A percentile compares a stretch with the other conserved stretches of the same genome.
phyloP scores from a whole-genome alignment of 1,140 invertebrate genomes.

The Aplysia californica region DNA sequence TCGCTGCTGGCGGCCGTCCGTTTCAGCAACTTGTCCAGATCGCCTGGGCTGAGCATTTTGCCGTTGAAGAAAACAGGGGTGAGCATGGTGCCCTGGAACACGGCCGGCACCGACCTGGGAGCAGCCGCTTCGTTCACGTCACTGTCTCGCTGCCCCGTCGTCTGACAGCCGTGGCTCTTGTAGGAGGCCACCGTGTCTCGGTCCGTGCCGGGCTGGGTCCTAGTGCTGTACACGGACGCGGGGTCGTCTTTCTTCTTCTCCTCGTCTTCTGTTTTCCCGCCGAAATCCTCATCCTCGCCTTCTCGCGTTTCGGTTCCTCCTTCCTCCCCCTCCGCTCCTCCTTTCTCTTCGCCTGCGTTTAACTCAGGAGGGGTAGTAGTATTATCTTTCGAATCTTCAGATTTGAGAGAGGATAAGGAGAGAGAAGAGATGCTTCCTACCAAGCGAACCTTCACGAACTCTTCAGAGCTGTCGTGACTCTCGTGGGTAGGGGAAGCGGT shows the following conservation, averaged over 20 bases:
- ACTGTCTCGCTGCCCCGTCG: neutral
- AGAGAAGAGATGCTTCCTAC: no score
- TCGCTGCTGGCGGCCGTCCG: slow-evolving; percentile 3
- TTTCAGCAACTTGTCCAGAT: neutral
- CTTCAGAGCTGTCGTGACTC: no score
- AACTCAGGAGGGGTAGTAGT: no score
- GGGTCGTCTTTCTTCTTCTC: neutral
- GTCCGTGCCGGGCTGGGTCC: slow-evolving; percentile 1
- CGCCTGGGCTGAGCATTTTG: slow-evolving; percentile 4
- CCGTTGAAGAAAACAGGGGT: slow-evolving; percentile 23
- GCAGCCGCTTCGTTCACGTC: neutral
- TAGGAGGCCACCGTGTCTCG: slow-evolving; percentile 2
- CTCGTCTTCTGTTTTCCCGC: neutral
- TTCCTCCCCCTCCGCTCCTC: no score
- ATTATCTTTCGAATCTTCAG: no score
- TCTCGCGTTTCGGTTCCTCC: no score
- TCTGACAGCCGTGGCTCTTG: slow-evolving; percentile 1
- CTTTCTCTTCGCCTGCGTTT: no score
- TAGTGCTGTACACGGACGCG: neutral
- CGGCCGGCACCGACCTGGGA: neutral
- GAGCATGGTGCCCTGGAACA: slow-evolving; percentile 18
- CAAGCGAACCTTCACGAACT: no score
- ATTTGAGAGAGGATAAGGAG: no score
- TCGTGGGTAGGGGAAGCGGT: no score
- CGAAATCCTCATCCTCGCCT: neutral